Percentiles rank a stretch among this genome's conserved stretches.
Conservation (phyloP, 2,113 vertebrate species). For the Platysteira castanea region DNA sequence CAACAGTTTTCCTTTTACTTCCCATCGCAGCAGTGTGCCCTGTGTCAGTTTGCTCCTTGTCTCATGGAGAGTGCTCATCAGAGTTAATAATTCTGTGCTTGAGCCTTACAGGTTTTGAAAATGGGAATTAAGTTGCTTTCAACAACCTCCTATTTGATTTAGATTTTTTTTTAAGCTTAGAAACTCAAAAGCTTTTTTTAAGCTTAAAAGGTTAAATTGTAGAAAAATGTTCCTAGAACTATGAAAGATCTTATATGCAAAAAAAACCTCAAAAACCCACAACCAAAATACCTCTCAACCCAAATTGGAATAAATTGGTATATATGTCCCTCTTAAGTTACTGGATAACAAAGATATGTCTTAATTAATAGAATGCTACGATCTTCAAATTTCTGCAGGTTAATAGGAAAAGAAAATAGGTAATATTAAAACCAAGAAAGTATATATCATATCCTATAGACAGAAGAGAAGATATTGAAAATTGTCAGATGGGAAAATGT, state of each 20-base stretch:
- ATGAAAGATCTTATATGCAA: neutral
- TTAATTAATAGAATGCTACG: neutral
- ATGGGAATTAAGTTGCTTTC: neutral
- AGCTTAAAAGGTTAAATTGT: neutral
- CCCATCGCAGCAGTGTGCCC: neutral
- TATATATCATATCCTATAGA: neutral
- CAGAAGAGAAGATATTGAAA: neutral
- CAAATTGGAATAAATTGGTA: neutral
- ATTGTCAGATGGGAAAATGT: neutral
- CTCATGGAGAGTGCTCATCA: neutral
- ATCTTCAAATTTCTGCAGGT: neutral
- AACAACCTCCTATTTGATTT: neutral
- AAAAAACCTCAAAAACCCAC: neutral
- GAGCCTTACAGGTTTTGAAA: neutral
- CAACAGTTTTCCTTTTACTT: neutral
- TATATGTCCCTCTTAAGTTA: neutral
- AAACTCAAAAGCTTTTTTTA: neutral
- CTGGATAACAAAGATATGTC: neutral
- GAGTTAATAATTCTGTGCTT: neutral
- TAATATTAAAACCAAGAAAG: neutral
- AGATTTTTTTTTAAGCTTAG: neutral
- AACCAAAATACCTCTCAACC: accelerated
- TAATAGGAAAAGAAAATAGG: neutral
- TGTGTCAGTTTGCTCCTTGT: neutral
- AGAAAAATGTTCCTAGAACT: neutral